A percentile compares a stretch with the other conserved stretches of the same genome.
phyloP scores from a whole-genome alignment of 2,888 invertebrate species.

The Cordylochernes scorpioides region DNA sequence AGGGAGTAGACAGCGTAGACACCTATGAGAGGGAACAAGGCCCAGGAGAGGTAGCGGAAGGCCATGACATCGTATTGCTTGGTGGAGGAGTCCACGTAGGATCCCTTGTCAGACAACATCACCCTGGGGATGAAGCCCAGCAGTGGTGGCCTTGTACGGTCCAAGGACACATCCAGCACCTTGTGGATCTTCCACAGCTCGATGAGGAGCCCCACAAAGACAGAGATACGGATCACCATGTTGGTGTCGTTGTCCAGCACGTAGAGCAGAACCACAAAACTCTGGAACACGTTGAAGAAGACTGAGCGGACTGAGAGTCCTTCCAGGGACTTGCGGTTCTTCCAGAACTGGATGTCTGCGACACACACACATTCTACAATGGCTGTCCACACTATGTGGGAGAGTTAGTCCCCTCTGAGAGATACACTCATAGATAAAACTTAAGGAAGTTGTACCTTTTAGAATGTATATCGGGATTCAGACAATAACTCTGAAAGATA shows the following conservation, averaged over 20 bases:
- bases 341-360: slow-evolving; percentile 94
- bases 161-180: slow-evolving; percentile 31
- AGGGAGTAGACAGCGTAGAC: slow-evolving; percentile 88
- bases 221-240: slow-evolving; percentile 73
- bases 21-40: slow-evolving; percentile 65
- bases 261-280: slow-evolving; percentile 73
- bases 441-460: too few relatives aligned
- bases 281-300: slow-evolving; percentile 93
- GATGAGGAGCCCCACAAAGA: slow-evolving; percentile 75
- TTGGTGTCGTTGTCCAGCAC: slow-evolving; percentile 97
- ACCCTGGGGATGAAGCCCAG: slow-evolving; percentile 53
- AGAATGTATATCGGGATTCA: too few relatives aligned
- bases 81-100: slow-evolving; percentile 80
- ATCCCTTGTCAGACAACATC: slow-evolving; percentile 69
- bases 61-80: slow-evolving; percentile 71
- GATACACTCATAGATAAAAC: too few relatives aligned
- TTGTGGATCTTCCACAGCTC: slow-evolving; percentile 99
- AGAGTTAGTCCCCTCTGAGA: too few relatives aligned
- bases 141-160: slow-evolving; percentile 40
- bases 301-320: slow-evolving; percentile 91
- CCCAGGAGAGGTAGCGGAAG: slow-evolving; percentile 81
- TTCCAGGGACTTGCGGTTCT: slow-evolving; percentile 80
- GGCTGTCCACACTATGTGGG: too few relatives aligned
- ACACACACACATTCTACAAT: too few relatives aligned
- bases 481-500: too few relatives aligned